phyloP scores from a whole-genome alignment of 2,797 vertebrate species.

The Lacerta viridis region DNA sequence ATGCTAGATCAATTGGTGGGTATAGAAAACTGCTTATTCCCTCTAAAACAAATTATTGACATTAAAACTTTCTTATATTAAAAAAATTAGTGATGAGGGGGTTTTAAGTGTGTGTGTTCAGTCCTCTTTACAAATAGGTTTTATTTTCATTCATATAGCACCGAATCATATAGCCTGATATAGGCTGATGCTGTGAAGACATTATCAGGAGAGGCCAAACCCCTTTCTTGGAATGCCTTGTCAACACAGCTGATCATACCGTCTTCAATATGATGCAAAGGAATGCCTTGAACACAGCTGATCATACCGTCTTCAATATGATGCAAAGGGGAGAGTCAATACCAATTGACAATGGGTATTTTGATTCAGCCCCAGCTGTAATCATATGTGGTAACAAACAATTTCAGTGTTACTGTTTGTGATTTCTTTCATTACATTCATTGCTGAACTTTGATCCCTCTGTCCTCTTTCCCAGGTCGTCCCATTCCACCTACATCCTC shows the following conservation, averaged over 20 bases:
- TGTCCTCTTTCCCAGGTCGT: conserved; percentile 93
- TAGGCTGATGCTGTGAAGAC: background rate
- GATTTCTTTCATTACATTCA: conserved; percentile 75
- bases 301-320: conserved; percentile 7
- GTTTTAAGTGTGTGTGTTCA: background rate
- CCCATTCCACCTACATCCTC: conserved; percentile 98
- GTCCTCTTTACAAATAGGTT: background rate
- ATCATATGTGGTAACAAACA: background rate
- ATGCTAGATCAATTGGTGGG: background rate
- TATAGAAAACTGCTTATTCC: background rate
- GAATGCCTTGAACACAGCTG: background rate
- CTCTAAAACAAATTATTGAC: background rate
- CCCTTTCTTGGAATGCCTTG: conserved; percentile 26
- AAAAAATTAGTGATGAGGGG: background rate
- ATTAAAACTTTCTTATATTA: background rate
- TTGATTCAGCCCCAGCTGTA: conserved; percentile 30
- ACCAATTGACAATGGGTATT: fast-evolving
- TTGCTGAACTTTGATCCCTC: conserved; percentile 86
- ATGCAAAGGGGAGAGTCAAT: background rate
- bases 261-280: background rate
- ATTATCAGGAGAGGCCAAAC: background rate
- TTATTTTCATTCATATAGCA: background rate
- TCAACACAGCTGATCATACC: background rate
- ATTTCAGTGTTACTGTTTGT: conserved; percentile 56
- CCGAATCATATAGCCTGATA: background rate